phyloP scores from a whole-genome alignment of 1,140 invertebrate genomes.

The Drosophila ogumai region DNA sequence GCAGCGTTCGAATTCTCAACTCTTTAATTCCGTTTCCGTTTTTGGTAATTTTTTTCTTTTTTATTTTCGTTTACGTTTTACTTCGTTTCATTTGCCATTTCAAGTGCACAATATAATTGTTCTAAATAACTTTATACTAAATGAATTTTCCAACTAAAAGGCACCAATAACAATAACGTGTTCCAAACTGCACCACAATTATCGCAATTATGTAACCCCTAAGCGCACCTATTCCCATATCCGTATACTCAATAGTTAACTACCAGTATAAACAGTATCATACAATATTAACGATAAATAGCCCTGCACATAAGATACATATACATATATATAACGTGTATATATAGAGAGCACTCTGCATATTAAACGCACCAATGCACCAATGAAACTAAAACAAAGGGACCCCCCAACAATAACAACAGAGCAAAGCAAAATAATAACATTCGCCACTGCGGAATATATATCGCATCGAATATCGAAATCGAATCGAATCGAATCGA shows the following conservation, averaged over 20 bases:
- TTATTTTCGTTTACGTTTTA: neutral
- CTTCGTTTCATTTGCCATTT: slow-evolving; percentile 51
- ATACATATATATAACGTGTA: slow-evolving; percentile 33
- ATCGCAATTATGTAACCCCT: slow-evolving; percentile 56
- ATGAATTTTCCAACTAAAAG: slow-evolving; percentile 52
- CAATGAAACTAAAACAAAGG: slow-evolving; percentile 33
- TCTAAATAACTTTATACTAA: slow-evolving; percentile 38
- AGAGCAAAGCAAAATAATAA: slow-evolving; percentile 25
- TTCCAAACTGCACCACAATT: slow-evolving; percentile 59
- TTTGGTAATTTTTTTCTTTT: neutral
- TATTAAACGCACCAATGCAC: slow-evolving; percentile 75
- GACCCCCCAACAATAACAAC: slow-evolving; percentile 24
- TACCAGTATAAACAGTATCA: slow-evolving; percentile 49
- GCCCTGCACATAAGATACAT: slow-evolving; percentile 19
- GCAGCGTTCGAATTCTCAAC: slow-evolving; percentile 58
- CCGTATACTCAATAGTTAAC: slow-evolving; percentile 36
- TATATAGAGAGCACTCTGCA: slow-evolving; percentile 68
- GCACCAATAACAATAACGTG: slow-evolving; percentile 45
- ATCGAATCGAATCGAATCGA: slow-evolving; percentile 15
- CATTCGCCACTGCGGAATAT: slow-evolving; percentile 3
- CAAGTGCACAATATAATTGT: slow-evolving; percentile 58
- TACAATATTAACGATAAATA: slow-evolving; percentile 40
- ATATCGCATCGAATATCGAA: neutral
- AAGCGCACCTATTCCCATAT: slow-evolving; percentile 46
- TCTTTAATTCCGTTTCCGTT: neutral